Conservation (phyloP, 2,113 vertebrate genomes). For the Crocuta crocuta region DNA sequence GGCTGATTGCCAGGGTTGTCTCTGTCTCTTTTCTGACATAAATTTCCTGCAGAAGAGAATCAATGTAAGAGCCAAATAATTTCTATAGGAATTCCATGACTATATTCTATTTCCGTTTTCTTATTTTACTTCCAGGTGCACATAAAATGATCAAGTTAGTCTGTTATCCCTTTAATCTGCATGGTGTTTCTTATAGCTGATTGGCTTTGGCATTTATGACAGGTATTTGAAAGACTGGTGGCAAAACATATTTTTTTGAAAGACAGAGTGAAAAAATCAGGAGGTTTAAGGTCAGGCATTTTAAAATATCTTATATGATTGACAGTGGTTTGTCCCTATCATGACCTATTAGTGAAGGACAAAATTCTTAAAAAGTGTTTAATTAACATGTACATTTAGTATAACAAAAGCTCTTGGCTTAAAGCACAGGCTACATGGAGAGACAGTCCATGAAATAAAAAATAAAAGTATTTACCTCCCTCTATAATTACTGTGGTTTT, state of each 20-base stretch:
- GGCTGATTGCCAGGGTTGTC: conserved; percentile 25
- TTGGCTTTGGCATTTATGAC: not conserved
- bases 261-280: not conserved
- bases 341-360: conserved; percentile 85
- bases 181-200: not conserved
- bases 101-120: not conserved
- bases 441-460: conserved; percentile 83
- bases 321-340: conserved; percentile 77
- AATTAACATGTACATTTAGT: conserved; percentile 88
- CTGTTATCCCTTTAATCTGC: not conserved
- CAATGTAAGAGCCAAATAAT: not conserved
- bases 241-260: conserved; percentile 47
- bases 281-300: not conserved
- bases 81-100: conserved; percentile 4
- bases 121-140: not conserved
- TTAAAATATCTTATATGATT: not conserved
- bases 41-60: conserved; percentile 45
- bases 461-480: conserved; percentile 80
- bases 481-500: conserved; percentile 86
- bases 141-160: not conserved
- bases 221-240: not conserved
- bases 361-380: conserved; percentile 87
- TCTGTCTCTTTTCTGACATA: conserved; percentile 24
- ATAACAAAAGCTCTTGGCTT: conserved; percentile 85
- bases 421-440: conserved; percentile 79